These are phyloP conservation scores for Pachyramphus minor DNA, from an alignment of 2,113 vertebrate species.

Conservation along the genomic window DNA sequence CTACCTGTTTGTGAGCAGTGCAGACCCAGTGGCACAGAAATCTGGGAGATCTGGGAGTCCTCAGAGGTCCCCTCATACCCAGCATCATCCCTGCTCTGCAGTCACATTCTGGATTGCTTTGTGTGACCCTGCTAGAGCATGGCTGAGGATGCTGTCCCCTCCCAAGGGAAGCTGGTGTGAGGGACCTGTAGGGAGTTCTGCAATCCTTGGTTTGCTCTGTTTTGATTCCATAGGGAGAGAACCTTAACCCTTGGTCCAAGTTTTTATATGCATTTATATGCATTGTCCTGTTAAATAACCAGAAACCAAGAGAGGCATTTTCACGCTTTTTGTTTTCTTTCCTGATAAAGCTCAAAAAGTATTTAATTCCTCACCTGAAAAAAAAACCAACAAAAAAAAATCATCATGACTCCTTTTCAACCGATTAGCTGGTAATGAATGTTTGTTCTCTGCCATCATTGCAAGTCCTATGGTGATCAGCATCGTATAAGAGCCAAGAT, in stretches of 20 bases:
- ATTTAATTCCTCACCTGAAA: neutral
- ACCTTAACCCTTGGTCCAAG: neutral
- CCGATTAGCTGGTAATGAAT: neutral
- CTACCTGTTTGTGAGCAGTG: neutral
- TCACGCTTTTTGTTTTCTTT: neutral
- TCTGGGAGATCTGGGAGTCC: fast-evolving
- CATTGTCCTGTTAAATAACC: neutral
- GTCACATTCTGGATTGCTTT: neutral
- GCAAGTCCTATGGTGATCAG: neutral
- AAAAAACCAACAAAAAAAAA: neutral
- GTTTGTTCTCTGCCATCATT: neutral
- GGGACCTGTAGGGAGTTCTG: neutral
- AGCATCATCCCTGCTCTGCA: fast-evolving
- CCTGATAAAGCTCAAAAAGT: neutral
- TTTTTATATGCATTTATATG: neutral
- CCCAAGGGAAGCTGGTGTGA: neutral
- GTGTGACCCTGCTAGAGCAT: fast-evolving
- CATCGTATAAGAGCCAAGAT: neutral
- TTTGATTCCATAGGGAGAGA: neutral
- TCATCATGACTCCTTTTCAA: neutral
- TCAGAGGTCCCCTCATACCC: neutral
- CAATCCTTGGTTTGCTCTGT: neutral
- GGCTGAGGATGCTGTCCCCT: fast-evolving
- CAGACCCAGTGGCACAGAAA: neutral
- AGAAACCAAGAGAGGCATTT: neutral